Evolutionary conservation across 2,113 vertebrate genomes (phyloP), one percentile per base, ranked within the genome.

Genomic region (Cryptomyrus ogoouensis): DNA sequence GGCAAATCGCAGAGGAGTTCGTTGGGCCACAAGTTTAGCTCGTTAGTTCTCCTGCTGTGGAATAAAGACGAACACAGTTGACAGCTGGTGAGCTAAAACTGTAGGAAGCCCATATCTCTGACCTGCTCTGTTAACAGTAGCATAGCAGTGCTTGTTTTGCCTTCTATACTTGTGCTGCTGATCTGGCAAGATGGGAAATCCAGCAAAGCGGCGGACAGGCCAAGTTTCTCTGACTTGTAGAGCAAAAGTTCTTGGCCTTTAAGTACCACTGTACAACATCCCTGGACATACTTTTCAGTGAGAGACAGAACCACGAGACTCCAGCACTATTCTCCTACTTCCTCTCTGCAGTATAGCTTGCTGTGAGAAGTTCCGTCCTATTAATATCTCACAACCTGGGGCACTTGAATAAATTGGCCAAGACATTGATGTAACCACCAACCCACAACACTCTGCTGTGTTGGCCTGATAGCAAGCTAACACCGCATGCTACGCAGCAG

Each of bases 401-500:
- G 42, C 85, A 87, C 52, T 15, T n/a, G 83, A 53, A 87, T 31
- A 35, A 87, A 87, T 86, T 86, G 46, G 8, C 46, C 13, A 27
- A 50, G 24, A 50, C 19, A 39, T 83, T 44, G 19, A 47, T 84
- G 21, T n/a, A 47, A 84, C 24, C 83, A 49, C 44, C 44, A 47
- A 84, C 17, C 83, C 83, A 84, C 42, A 84, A 84, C 19, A n/a
- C 39, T 47, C 24, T 44, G 39, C 80, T 84, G 31, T 12, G 44
- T 46, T 88, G 4, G 88, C 77, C 88, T 91, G 90, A 92, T 93
- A 90, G 74, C 90, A 44, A 24, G 42, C 80, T 44, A 27, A 42
- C 19, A 85, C 49, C 9, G 13, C 84, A 50, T 47, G 24, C 24
- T 27, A 13, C 1, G 12, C 46, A 27, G 84, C n/a, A 87, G 46